These are phyloP conservation scores for Schizopygopsis malacanthus DNA, from an alignment of 2,797 vertebrate species.

Conservation along the genomic window DNA sequence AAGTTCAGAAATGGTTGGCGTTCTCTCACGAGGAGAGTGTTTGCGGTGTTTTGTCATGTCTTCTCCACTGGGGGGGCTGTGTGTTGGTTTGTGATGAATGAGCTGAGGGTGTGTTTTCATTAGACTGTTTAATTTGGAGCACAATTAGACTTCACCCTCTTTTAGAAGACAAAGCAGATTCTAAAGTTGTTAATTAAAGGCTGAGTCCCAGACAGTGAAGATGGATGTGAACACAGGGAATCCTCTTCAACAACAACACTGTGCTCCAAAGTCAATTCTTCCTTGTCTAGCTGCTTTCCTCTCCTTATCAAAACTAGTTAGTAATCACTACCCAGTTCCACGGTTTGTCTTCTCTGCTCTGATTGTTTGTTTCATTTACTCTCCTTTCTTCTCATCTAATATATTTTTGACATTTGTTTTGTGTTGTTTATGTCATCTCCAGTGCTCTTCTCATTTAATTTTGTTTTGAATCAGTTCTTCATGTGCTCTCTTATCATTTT, in stretches of 20 bases:
- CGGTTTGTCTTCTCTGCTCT: neutral
- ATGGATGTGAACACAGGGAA: conserved; percentile 64
- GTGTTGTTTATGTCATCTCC: neutral
- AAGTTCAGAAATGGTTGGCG: conserved; percentile 39
- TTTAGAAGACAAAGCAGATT: conserved; percentile 72
- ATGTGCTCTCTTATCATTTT: neutral
- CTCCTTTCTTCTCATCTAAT: neutral
- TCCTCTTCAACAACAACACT: conserved; percentile 38
- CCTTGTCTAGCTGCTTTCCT: neutral
- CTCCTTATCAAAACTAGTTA: neutral
- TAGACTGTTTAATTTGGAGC: conserved; percentile 73
- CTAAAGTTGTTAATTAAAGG: conserved; percentile 69
- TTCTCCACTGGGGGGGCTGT: conserved; percentile 49
- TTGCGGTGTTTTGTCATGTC: conserved; percentile 35
- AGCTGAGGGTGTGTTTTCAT: conserved; percentile 68
- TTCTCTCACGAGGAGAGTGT: neutral
- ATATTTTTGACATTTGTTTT: neutral
- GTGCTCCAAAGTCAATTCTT: conserved; percentile 45
- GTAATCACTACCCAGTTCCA: conserved; percentile 2
- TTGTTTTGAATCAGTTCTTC: neutral
- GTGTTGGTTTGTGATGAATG: conserved; percentile 68
- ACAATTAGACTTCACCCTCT: conserved; percentile 68
- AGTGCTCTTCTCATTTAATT: neutral
- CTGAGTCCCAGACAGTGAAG: conserved; percentile 52
- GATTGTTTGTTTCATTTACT: neutral